A percentile compares a stretch with the other conserved stretches of the same genome.
phyloP scores from a whole-genome alignment of 1,140 invertebrate species.

The Marisa cornuarietis region DNA sequence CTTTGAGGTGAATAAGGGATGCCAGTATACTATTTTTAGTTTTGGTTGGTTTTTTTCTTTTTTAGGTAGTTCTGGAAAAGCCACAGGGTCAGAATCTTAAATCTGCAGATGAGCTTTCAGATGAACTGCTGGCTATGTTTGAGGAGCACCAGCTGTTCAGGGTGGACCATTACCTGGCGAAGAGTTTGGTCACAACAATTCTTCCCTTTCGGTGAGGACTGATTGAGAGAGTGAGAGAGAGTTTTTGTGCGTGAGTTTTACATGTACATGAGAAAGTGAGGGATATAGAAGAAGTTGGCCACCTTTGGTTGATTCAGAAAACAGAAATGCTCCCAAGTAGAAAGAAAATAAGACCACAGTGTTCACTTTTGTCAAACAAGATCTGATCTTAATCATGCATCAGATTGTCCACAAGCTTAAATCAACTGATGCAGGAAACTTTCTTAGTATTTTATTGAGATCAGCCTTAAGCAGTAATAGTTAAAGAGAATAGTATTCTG shows the following conservation, averaged over 20 bases:
- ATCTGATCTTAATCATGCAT: too few relatives aligned
- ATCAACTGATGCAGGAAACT: too few relatives aligned
- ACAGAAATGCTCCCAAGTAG: too few relatives aligned
- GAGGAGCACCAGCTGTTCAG: slow-evolving; percentile 60
- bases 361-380: too few relatives aligned
- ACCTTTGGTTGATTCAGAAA: neutral
- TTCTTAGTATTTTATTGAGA: too few relatives aligned
- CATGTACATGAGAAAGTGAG: neutral
- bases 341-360: too few relatives aligned
- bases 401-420: too few relatives aligned
- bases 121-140: slow-evolving; percentile 44
- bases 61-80: slow-evolving; percentile 57
- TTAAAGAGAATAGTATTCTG: too few relatives aligned
- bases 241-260: neutral
- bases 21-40: neutral
- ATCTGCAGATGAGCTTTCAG: slow-evolving; percentile 46
- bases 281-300: neutral
- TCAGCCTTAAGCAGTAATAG: too few relatives aligned
- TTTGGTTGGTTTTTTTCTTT: neutral
- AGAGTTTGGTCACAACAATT: slow-evolving; percentile 59
- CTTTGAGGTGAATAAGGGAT: too few relatives aligned
- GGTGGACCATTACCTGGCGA: slow-evolving; percentile 66
- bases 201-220: slow-evolving; percentile 60
- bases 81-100: slow-evolving; percentile 58
- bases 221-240: neutral